These are phyloP conservation scores for Brachyhypopomus gauderio DNA, from an alignment of 2,113 vertebrate genomes.

Conservation along the genomic window DNA sequence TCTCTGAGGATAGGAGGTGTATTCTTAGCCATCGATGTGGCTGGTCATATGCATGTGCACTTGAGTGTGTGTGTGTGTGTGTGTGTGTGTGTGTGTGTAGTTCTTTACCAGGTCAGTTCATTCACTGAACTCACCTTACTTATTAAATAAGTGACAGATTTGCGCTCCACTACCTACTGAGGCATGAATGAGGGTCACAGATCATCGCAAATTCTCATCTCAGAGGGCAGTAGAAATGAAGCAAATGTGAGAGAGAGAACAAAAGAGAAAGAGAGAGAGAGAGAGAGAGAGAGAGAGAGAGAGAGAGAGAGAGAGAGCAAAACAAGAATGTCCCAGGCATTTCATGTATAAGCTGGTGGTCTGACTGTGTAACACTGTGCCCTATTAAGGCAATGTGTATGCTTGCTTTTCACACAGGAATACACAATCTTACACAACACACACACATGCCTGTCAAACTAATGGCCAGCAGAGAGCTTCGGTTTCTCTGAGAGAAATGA, in stretches of 20 bases:
- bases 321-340: conserved; percentile 15
- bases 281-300: background rate
- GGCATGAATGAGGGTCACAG: background rate
- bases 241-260: too few relatives aligned
- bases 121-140: conserved; percentile 3
- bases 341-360: too few relatives aligned
- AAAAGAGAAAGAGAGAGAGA: background rate
- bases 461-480: conserved; percentile 2
- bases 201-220: background rate
- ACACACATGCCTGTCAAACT: conserved; percentile 10
- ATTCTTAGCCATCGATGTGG: background rate
- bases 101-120: background rate
- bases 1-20: background rate
- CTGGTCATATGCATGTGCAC: too few relatives aligned
- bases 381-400: conserved; percentile 22
- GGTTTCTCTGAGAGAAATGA: background rate
- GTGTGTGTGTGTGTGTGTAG: background rate
- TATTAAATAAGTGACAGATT: background rate
- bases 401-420: conserved; percentile 36
- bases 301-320: background rate
- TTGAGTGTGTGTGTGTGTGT: background rate
- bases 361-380: background rate
- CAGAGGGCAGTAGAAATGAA: background rate
- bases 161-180: background rate
- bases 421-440: conserved; percentile 12